Percentiles rank a stretch among this genome's conserved stretches.
Conservation (phyloP, 53 echinoderm and acorn worm genomes). For the Mesocentrotus franciscanus region DNA sequence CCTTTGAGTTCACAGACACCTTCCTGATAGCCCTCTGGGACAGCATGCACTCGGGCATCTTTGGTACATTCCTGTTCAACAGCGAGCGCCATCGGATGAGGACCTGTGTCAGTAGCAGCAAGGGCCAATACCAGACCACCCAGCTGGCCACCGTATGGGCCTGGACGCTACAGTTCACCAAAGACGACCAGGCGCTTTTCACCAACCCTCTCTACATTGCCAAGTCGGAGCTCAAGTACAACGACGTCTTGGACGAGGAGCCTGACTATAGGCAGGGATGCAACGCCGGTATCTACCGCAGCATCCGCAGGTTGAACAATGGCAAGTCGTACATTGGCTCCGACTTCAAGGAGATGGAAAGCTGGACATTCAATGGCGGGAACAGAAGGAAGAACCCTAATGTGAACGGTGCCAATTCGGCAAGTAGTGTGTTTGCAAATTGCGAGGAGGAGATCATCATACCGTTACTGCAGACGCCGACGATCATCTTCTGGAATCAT, state of each 20-base stretch:
- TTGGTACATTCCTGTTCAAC: conserved; percentile 96
- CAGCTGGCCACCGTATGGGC: conserved; percentile 95
- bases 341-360: conserved; percentile 67
- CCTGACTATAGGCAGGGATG: conserved; percentile 82
- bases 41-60: conserved; percentile 91
- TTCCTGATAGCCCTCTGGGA: conserved; percentile 98
- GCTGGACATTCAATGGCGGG: conserved; percentile 64
- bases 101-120: conserved; percentile 71
- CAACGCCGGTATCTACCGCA: conserved; percentile 86
- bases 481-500: conserved; percentile 93
- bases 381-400: conserved; percentile 70
- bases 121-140: conserved; percentile 64
- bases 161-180: conserved; percentile 94
- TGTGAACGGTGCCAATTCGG: conserved; percentile 77
- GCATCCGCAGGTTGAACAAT: conserved; percentile 64
- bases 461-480: conserved; percentile 77
- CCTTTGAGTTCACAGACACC: conserved; percentile 98
- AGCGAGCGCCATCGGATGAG: conserved; percentile 82
- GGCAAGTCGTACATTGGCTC: conserved; percentile 53
- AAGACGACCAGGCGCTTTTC: conserved; percentile 93
- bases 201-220: conserved; percentile 93
- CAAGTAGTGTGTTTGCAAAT: conserved; percentile 70
- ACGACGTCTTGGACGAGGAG: conserved; percentile 50
- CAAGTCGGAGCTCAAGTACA: conserved; percentile 73
- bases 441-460: conserved; percentile 72